Conservation (phyloP, 2,888 invertebrate species). For the Tricholauxania praeusta region DNA sequence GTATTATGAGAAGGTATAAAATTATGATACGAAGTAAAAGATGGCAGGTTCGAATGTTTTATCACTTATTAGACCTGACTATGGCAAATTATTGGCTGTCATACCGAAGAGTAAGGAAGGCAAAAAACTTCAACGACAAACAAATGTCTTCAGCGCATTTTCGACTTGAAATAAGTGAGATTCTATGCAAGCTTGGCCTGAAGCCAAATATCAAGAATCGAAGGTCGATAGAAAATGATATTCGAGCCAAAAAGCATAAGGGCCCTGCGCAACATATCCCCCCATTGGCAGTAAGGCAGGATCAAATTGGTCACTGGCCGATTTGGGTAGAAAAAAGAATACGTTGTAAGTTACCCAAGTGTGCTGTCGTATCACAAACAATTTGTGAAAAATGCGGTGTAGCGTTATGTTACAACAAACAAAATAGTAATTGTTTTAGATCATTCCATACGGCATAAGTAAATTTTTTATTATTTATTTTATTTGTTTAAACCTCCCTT, state of each 20-base stretch:
- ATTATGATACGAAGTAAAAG: no score
- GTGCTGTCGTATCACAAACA: slow-evolving; percentile 29
- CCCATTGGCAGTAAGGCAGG: slow-evolving; percentile 36
- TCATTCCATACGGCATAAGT: not conserved
- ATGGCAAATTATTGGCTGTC: no score
- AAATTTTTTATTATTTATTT: not conserved
- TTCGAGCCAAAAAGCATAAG: slow-evolving; percentile 37
- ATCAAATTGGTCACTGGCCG: slow-evolving; percentile 40
- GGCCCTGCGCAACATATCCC: slow-evolving; percentile 40
- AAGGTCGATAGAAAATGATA: no score
- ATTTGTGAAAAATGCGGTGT: slow-evolving; percentile 25
- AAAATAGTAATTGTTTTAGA: slow-evolving; percentile 7
- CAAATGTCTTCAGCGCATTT: slow-evolving; percentile 35
- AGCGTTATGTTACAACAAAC: slow-evolving; percentile 17
- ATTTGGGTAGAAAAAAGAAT: slow-evolving; percentile 36
- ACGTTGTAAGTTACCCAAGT: slow-evolving; percentile 39
- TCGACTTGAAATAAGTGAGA: slow-evolving; percentile 27
- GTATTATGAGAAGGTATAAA: no score
- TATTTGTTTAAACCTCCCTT: not conserved
- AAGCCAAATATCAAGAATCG: not conserved
- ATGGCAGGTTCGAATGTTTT: no score
- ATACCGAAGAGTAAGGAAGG: no score
- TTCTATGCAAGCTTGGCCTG: slow-evolving; percentile 30
- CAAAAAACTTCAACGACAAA: not conserved
- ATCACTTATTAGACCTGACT: no score